Base-by-base conservation (phyloP, 2,888 invertebrate species). In the Lasioglossum leucozonium region DNA sequence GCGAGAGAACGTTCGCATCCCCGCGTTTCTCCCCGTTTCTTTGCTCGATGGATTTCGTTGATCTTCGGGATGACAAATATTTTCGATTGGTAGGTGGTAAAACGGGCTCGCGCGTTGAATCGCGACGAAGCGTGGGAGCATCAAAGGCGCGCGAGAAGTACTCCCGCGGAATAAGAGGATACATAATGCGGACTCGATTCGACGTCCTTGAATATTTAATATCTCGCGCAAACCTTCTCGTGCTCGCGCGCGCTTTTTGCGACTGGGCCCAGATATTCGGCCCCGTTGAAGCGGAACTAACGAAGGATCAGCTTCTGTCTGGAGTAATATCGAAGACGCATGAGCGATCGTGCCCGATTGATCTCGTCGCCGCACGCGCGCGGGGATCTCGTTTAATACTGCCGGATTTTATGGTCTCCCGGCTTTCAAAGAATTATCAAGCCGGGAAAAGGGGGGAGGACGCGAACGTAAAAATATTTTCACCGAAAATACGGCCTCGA, bases 131-230 rank as follows among this genome's bases (percentile, higher is more conserved):
- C 81, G 80, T 77, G 80, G 62, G 72, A 44, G 87, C 82, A 67
- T 91, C 90, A 86, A 88, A 88, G 88, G 71, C 74, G 78, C 26
- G 69, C 74, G 79, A n/a, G n/a, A 79, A 83, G 85, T 84, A 78
- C 73, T 84, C 78, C 74, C 74, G 83, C 75, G 90, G 91, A 92
- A 91, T 91, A 90, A 88, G 87, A 87, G 85, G 91, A 90, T 34
- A 34, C 34, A 34, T 88, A 90, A 88, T 84, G 84, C 77, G 82
- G 84, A 87, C 86, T 87, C 83, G 88, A 93, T 91, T 92, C 87
- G 87, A 90, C 89, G 86, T 87, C 82, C 88, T 90, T 91, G 92
- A 93, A 92, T 91, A 92, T 92, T 92, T 91, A 91, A 92, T 88
- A 91, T 86, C 87, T 81, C 82, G 80, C 80, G 82, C 81, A 82